Conservation (phyloP, 1,140 invertebrate species). For the Rhynchophorus ferrugineus region DNA sequence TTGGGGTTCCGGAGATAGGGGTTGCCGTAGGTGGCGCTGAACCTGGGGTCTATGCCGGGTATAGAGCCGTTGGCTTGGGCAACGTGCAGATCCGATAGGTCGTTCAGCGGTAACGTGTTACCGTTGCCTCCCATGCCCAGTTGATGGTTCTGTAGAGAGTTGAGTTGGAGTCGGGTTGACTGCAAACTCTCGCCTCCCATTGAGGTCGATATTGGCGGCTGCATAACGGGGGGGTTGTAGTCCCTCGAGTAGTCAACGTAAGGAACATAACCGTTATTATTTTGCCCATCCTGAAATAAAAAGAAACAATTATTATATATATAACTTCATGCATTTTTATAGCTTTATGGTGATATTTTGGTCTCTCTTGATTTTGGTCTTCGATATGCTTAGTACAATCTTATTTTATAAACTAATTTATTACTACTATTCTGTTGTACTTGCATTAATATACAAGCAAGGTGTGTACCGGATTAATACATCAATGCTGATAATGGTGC, state of each 20-base stretch:
- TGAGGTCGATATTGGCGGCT: constrained; percentile 38
- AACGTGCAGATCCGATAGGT: constrained; percentile 38
- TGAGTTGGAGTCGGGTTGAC: constrained; percentile 38
- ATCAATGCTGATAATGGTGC: too few relatives aligned
- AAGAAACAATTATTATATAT: too few relatives aligned
- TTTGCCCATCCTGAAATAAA: constrained; percentile 65
- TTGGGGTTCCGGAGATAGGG: constrained; percentile 66
- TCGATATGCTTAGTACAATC: too few relatives aligned
- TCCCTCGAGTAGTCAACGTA: constrained; percentile 79
- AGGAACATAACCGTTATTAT: constrained; percentile 82
- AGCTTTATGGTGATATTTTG: too few relatives aligned
- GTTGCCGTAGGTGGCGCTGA: constrained; percentile 78
- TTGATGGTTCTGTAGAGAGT: constrained; percentile 40
- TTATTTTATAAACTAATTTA: too few relatives aligned
- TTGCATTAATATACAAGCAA: too few relatives aligned
- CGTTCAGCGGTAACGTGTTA: constrained; percentile 33
- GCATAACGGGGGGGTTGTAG: constrained; percentile 66
- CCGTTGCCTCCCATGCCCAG: constrained; percentile 23
- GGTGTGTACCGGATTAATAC: too few relatives aligned
- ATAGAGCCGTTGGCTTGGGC: constrained; percentile 44
- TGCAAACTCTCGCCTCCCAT: constrained; percentile 46
- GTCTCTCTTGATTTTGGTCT: too few relatives aligned
- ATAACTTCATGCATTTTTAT: too few relatives aligned
- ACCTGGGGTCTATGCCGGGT: constrained; percentile 70
- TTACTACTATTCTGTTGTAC: too few relatives aligned